Base-by-base conservation (phyloP, 1,140 invertebrate species). In the Orchesella cincta region DNA sequence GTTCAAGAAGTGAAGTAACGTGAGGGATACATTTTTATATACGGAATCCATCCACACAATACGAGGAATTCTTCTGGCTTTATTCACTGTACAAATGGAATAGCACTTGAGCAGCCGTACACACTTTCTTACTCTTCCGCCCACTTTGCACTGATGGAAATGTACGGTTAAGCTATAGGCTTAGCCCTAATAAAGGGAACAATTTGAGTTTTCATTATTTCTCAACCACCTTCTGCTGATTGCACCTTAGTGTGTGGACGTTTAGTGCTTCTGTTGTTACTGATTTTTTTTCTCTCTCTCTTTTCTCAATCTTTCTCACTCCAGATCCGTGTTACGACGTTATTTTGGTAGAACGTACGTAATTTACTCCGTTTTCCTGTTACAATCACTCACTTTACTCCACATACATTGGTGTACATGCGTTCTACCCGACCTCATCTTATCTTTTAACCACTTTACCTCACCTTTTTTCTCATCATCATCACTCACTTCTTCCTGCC, bases 161-260 rank as follows among this genome's bases (percentile, higher is more conserved):
- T 57, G 52, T 57, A 57, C 52, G 8, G 52, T 57, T 57, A 57
- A 57, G 52, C 8, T 57, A 57, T 57, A 14, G 52, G 52, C n/a
- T 57, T 57, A 57, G 52, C 23, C 23, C 52, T 57, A 57, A 57
- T 57, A 57, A 57, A 57, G 23, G 23, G 52, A 57, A 57, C 52
- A 57, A 57, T 57, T 57, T 57, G 52, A 57, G 52, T 57, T 57
- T 57, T 57, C 52, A 57, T 57, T 57, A 57, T 57, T 57, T 26
- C 52, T 57, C 23, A 8, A 57, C 52, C 23, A 23, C 52, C 12
- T 57, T 23, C 52, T 57, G 23, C 14, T 57, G 52, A 57, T 57
- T 57, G 52, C 52, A 57, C 52, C 52, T 18, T 23, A 57, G 52
- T n/a, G 12, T 46, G 23, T 57, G 52, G 52, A 57, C 52, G 14